Percentiles rank a stretch among this genome's conserved stretches.
These are phyloP conservation scores for Thamnaconus septentrionalis DNA, from an alignment of 2,113 vertebrate genomes.

Conservation along the genomic window DNA sequence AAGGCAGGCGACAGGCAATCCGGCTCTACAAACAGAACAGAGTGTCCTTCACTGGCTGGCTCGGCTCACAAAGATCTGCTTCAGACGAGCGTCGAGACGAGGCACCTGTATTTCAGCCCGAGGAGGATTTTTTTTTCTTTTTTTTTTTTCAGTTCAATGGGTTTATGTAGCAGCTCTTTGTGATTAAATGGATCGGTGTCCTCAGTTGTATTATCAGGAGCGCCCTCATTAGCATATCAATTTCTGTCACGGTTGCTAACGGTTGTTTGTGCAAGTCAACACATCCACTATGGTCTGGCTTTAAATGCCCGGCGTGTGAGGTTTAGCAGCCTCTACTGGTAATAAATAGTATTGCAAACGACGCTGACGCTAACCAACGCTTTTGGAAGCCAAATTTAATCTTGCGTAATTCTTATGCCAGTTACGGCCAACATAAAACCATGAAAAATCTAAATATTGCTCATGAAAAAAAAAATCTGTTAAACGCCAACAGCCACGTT, in stretches of 20 bases:
- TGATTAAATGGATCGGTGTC: slow-evolving; percentile 53
- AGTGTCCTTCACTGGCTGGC: slow-evolving; percentile 74
- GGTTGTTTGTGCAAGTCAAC: slow-evolving; percentile 54
- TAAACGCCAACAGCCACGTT: too few species aligned
- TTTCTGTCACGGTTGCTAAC: slow-evolving; percentile 41
- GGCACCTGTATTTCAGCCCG: slow-evolving; percentile 60
- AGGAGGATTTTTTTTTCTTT: slow-evolving; percentile 26
- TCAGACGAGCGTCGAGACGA: slow-evolving; percentile 62
- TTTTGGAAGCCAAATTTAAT: too few species aligned
- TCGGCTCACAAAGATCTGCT: slow-evolving; percentile 62
- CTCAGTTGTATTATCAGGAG: slow-evolving; percentile 46
- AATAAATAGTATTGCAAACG: too few species aligned
- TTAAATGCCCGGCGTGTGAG: too few species aligned
- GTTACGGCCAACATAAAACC: too few species aligned
- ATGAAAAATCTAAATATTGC: too few species aligned
- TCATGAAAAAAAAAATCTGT: too few species aligned
- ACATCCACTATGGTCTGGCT: slow-evolving; percentile 37
- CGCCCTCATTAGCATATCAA: slow-evolving; percentile 59
- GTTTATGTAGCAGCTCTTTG: slow-evolving; percentile 37
- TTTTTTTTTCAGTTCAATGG: slow-evolving; percentile 1
- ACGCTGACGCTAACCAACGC: too few species aligned
- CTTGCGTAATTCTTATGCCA: too few species aligned
- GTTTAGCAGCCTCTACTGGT: too few species aligned
- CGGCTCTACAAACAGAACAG: slow-evolving; percentile 72
- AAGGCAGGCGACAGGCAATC: slow-evolving; percentile 67